phyloP scores from a whole-genome alignment of 2,888 invertebrate species.

The Netelia melanura region DNA sequence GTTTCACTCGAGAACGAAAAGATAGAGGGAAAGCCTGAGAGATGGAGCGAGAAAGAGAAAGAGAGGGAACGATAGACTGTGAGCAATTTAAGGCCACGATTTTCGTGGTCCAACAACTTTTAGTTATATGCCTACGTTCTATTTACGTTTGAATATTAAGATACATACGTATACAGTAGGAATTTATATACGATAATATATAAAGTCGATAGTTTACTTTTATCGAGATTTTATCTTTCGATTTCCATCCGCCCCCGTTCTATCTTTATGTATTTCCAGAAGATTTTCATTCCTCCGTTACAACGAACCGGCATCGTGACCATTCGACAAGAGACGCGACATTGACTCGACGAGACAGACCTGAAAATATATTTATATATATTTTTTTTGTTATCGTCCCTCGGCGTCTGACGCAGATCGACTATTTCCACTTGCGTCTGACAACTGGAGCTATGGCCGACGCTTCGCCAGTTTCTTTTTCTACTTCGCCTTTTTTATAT shows the following conservation, averaged over 20 bases:
- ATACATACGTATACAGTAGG: not conserved
- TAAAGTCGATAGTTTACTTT: not conserved
- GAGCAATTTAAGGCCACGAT: not conserved
- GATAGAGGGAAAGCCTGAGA: not conserved
- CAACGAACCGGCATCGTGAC: not conserved
- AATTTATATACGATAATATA: not conserved
- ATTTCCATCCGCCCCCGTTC: not conserved
- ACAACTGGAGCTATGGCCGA: not conserved
- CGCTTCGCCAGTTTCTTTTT: not conserved
- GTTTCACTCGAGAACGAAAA: constrained; percentile 2
- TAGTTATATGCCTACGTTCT: not conserved
- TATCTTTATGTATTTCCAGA: not conserved
- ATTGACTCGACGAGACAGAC: constrained; percentile 7
- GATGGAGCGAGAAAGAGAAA: not conserved
- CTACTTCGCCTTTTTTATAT: not conserved
- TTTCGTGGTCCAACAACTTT: constrained; percentile 2
- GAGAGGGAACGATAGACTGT: constrained; percentile 1
- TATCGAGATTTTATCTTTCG: constrained; percentile 7
- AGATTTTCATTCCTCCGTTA: not conserved
- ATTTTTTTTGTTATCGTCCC: not conserved
- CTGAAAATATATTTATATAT: not conserved
- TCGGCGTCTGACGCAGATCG: constrained; percentile 42
- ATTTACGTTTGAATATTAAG: constrained; percentile 21
- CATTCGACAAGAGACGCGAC: constrained; percentile 3
- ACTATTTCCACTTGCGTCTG: constrained; percentile 46